phyloP scores from a whole-genome alignment of 2,888 invertebrate genomes.

The Meandrusa payeni region DNA sequence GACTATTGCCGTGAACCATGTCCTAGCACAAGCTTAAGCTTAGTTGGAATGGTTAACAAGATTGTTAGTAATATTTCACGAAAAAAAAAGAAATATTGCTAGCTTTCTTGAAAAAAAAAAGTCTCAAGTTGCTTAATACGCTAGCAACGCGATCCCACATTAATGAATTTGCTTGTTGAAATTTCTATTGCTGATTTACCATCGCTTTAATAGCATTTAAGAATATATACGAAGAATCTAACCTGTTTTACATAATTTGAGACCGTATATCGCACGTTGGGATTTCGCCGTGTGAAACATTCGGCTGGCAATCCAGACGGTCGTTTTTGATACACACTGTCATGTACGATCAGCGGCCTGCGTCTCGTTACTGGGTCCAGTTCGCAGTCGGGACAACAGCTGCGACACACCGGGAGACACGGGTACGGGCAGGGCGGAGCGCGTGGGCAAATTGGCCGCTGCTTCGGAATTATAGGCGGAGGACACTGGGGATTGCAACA shows the following conservation, averaged over 20 bases:
- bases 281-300: constrained; percentile 45
- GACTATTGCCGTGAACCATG: too few species aligned
- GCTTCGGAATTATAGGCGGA: constrained; percentile 72
- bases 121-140: too few species aligned
- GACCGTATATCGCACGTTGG: constrained; percentile 55
- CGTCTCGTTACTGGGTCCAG: constrained; percentile 80
- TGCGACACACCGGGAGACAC: constrained; percentile 69
- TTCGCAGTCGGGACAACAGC: constrained; percentile 62
- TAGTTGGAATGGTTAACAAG: too few species aligned
- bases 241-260: constrained; percentile 59
- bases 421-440: constrained; percentile 68
- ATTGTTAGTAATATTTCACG: too few species aligned
- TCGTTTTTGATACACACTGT: constrained; percentile 67
- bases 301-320: constrained; percentile 52
- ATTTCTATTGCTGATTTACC: too few species aligned
- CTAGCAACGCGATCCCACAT: too few species aligned
- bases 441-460: constrained; percentile 69
- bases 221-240: too few species aligned
- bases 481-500: constrained; percentile 76
- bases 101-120: too few species aligned
- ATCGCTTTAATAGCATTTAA: too few species aligned
- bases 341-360: constrained; percentile 79
- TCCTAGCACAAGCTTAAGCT: too few species aligned
- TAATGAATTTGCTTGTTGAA: too few species aligned
- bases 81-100: too few species aligned